Conservation (phyloP, 2,888 invertebrate species). For the Pinctada fucata region DNA sequence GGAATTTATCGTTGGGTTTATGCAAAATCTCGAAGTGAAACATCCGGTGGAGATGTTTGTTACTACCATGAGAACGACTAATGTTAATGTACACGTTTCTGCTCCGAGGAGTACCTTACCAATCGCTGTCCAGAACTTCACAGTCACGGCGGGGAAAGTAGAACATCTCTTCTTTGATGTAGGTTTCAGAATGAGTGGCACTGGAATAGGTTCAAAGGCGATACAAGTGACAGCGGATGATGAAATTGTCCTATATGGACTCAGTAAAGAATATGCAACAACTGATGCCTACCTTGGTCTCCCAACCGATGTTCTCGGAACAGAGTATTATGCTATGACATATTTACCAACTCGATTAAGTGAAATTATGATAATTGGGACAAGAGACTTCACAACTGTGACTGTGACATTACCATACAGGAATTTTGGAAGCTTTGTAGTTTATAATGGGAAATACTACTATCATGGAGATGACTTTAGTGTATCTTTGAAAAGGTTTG, state of each 20-base stretch:
- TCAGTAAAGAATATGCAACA: background rate
- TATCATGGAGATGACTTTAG: background rate
- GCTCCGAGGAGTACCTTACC: background rate
- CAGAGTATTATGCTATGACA: background rate
- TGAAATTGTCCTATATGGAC: constrained; percentile 2
- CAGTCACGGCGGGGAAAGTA: background rate
- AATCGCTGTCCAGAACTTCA: too few species aligned
- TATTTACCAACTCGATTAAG: background rate
- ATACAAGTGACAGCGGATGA: background rate
- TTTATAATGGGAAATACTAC: too few species aligned
- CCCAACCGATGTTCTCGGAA: constrained; percentile 3
- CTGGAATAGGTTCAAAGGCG: background rate
- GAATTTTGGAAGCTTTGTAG: too few species aligned
- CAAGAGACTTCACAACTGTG: background rate
- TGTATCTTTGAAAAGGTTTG: background rate
- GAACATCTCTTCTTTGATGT: background rate
- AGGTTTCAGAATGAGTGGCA: background rate
- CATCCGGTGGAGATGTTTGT: background rate
- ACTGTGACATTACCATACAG: background rate
- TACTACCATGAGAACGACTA: background rate
- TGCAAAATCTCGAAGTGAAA: background rate
- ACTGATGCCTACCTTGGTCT: constrained; percentile 7
- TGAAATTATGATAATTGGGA: constrained; percentile 10
- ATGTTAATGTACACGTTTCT: background rate
- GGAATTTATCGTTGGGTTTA: constrained; percentile 11